A percentile compares a stretch with the other conserved stretches of the same genome.
Conservation (phyloP, 2,113 vertebrate species). For the Scalopus aquaticus region DNA sequence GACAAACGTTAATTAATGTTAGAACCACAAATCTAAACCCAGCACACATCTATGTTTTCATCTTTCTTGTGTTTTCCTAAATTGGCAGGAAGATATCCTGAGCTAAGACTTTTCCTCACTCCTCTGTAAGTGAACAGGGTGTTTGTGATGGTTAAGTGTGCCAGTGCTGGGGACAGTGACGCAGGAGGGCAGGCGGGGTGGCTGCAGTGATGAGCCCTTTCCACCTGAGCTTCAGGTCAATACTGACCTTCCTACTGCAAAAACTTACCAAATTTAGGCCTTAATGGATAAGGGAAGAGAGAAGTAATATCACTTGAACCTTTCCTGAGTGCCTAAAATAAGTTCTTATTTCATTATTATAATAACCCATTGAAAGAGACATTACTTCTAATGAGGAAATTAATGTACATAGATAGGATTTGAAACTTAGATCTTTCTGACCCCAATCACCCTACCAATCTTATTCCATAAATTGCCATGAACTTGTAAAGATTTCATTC, state of each 20-base stretch:
- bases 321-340: background rate
- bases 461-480: background rate
- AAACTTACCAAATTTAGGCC: background rate
- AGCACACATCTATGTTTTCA: background rate
- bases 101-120: background rate
- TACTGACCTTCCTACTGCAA: background rate
- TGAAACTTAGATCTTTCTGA: background rate
- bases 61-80: conserved; percentile 14
- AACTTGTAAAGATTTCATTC: conserved; percentile 13
- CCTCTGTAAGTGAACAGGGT: background rate
- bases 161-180: background rate
- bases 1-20: background rate
- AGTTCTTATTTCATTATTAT: conserved; percentile 5
- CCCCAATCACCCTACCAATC: background rate
- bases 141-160: background rate
- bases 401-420: background rate
- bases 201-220: background rate
- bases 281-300: background rate
- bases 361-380: background rate
- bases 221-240: background rate
- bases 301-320: background rate
- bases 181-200: background rate
- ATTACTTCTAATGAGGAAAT: background rate
- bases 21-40: background rate
- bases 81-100: background rate